Evolutionary conservation across 2,113 vertebrate species (phyloP), one percentile per base, ranked within the genome.

Genomic region (Phrynosoma platyrhinos): DNA sequence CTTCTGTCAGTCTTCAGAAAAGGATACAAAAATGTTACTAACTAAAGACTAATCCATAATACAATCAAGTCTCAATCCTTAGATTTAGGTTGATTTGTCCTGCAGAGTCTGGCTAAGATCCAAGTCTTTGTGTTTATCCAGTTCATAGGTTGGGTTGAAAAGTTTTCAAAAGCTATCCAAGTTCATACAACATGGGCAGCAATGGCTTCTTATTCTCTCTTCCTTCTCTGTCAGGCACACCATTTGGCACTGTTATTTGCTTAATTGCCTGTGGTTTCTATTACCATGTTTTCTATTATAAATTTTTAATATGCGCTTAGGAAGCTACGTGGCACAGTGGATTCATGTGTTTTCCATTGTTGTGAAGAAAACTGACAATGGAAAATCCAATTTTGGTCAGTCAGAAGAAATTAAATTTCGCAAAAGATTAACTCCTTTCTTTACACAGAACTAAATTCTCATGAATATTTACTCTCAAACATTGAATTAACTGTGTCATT

Each of bases 211-310:
- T 23, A 27, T 58, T 74, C 32, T 30, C 79, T 74, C 85, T 32
- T 74, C 58, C 40, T 40, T 82, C 79, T 12, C 23, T 77, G 42
- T 83, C 75, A 83, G 74, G 55, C 62, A 83, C 16, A 21, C 47
- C 47, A 83, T 83, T 88, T 88, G 87, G 87, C 81, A 88, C 77
- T 58, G 62, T 27, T 53, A 18, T 62, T 78, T 78, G 74, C 55
- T 78, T 88, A 83, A 88, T 69, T 78, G 81, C 58, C 62, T 69
- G 82, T 88, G 87, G 42, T 88, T 88, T 88, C 82, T 83, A 83
- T 88, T 88, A 88, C 62, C n/a, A 83, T 88, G 75, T 68, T 77
- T 88, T 83, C 62, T 52, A 52, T 83, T 88, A 55, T 68, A 82
- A 83, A 64, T 75, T 58, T 52, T 23, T 81, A 74, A 62, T 82